Percentiles rank a stretch among this genome's conserved stretches.
Evolutionary conservation across 2,797 vertebrate genomes (phyloP).

Genomic region (Halcyon smyrnensis): DNA sequence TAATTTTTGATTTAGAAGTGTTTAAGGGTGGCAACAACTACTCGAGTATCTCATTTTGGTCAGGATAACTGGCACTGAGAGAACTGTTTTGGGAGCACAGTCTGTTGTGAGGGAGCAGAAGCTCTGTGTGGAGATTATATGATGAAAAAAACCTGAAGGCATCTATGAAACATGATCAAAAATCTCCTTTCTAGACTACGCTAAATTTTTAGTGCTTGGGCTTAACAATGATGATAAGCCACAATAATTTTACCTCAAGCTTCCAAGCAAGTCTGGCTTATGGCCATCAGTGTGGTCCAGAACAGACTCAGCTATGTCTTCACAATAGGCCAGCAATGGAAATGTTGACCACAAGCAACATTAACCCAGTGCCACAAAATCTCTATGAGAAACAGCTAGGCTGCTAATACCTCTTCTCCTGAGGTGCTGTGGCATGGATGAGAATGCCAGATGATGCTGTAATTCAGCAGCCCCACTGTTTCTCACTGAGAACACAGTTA

Average conservation of each 20-base stretch:
- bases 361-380: not conserved
- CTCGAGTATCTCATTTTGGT: not conserved
- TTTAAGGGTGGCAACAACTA: not conserved
- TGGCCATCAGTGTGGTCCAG: not conserved
- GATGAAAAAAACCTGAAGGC: not conserved
- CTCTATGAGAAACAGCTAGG: not conserved
- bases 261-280: not conserved
- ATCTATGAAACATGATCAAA: not conserved
- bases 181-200: not conserved
- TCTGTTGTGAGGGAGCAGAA: not conserved
- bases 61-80: not conserved
- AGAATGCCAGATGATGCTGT: not conserved
- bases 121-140: not conserved
- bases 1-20: not conserved
- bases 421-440: not conserved
- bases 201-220: not conserved
- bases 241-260: not conserved
- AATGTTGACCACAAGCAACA: not conserved
- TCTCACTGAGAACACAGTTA: not conserved
- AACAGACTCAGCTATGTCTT: not conserved
- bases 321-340: not conserved
- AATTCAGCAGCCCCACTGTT: not conserved
- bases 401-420: not conserved
- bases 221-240: not conserved
- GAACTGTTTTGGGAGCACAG: not conserved